Base-by-base conservation (phyloP, 2,797 vertebrate genomes). In the Triplophysa yarkandensis region DNA sequence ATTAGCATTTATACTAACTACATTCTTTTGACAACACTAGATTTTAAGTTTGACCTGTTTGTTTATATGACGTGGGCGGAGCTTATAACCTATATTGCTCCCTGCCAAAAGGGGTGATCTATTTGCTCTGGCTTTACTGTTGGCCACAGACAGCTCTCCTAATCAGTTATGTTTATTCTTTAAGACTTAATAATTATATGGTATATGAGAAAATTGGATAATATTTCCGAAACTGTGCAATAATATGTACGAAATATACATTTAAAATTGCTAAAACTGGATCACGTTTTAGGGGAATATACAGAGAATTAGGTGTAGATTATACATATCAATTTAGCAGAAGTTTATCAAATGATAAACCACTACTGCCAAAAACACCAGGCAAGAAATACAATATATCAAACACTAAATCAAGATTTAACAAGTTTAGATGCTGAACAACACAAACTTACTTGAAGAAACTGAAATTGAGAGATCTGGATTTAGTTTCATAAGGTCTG, bases 381-480 rank as follows among this genome's bases (percentile, higher is more conserved):
- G 48, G 21, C 44, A 46, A 46, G 4, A 50, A 50, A 50, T 4
- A 50, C 6, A 21, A 19, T 23, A 50, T 54, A n/a, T 58, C 7
- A 27, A 54, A 54, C 25, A 28, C 52, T 28, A 55, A 28, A 55
- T 55, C 13, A 30, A 58, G 50, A 27, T 16, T 27, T 54, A 58
- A 58, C 55, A n/a, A 30, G 16, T 32, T 30, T 57, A 57, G 27
- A 57, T 30, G 16, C 16, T 57, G 9, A 13, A 21, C 46, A 50
- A 48, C 17, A 19, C n/a, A 48, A 46, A 50, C 46, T 52, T 44
- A 50, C 23, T 23, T 32, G 14, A 74, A 9, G 25, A 62, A 11
- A 52, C 4, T 52, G 43, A 71, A 61, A 71, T 23, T 0, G 3
- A 54, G 44, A 71, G 60, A 64, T 55, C 28, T 73, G 16, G 46